These are phyloP conservation scores for Parascotia fuliginaria DNA, from an alignment of 2,888 invertebrate genomes.

Conservation along the genomic window DNA sequence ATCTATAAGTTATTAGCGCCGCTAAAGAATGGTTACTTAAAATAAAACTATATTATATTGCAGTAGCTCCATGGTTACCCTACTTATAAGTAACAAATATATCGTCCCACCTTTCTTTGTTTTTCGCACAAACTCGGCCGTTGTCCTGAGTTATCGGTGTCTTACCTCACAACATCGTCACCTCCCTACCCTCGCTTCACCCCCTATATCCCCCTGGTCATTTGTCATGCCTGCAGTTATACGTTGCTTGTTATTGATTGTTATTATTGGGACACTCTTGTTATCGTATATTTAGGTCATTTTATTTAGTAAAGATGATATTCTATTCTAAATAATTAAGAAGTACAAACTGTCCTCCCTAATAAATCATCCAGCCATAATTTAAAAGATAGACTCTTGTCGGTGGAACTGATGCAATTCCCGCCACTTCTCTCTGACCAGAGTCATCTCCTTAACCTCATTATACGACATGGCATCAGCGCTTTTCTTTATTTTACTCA, in stretches of 20 bases:
- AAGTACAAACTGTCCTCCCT: no score
- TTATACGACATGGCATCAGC: no score
- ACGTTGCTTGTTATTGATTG: constrained; percentile 57
- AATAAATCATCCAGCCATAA: no score
- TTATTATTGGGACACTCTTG: constrained; percentile 37
- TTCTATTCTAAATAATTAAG: no score
- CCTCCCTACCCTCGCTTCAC: constrained; percentile 5
- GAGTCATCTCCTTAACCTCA: no score
- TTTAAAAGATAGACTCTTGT: no score
- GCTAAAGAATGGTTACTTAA: no score
- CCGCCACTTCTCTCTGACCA: no score
- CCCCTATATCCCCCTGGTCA: constrained; percentile 42
- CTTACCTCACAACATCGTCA: constrained; percentile 46
- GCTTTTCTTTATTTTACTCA: no score
- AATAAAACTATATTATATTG: background rate
- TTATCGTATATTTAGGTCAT: constrained; percentile 9
- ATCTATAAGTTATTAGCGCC: background rate
- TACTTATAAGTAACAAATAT: constrained; percentile 58
- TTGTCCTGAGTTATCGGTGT: constrained; percentile 62
- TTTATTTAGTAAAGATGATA: background rate
- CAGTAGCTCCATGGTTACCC: constrained; percentile 18
- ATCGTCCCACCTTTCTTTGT: constrained; percentile 58
- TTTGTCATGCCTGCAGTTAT: constrained; percentile 63
- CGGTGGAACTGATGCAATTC: no score
- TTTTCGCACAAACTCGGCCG: constrained; percentile 60